Percentiles rank a stretch among this genome's conserved stretches.
phyloP scores from a whole-genome alignment of 2,797 vertebrate species.

The Mus minutoides region DNA sequence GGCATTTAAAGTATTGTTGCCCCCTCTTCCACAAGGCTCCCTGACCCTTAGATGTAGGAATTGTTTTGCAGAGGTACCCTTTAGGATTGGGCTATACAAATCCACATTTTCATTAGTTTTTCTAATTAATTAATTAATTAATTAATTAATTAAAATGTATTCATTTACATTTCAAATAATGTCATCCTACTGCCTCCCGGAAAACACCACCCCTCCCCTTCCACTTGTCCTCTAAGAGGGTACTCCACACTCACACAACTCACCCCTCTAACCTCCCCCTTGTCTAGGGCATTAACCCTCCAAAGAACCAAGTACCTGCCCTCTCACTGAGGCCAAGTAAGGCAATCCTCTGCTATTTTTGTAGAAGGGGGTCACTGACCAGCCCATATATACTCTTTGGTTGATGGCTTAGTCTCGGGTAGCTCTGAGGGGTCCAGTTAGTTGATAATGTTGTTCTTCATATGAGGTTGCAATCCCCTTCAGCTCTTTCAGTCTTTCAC shows the following conservation, averaged over 20 bases:
- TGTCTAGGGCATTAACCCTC: background rate
- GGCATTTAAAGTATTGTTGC: background rate
- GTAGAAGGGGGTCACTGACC: background rate
- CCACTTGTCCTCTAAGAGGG: background rate
- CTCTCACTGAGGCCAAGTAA: background rate
- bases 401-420: background rate
- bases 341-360: background rate
- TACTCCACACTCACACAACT: background rate
- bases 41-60: no score
- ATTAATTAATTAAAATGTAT: no score
- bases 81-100: background rate
- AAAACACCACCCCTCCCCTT: background rate
- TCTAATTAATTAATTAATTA: no score
- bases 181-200: background rate
- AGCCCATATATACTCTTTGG: background rate
- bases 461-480: no score
- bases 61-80: background rate
- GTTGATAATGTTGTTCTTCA: background rate
- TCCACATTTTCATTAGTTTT: background rate
- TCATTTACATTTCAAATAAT: background rate
- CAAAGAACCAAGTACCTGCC: background rate
- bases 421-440: background rate
- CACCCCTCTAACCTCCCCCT: no score
- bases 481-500: no score
- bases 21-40: background rate